These are phyloP conservation scores for Andrena bicolor DNA, from an alignment of 2,888 invertebrate genomes.

Conservation along the genomic window DNA sequence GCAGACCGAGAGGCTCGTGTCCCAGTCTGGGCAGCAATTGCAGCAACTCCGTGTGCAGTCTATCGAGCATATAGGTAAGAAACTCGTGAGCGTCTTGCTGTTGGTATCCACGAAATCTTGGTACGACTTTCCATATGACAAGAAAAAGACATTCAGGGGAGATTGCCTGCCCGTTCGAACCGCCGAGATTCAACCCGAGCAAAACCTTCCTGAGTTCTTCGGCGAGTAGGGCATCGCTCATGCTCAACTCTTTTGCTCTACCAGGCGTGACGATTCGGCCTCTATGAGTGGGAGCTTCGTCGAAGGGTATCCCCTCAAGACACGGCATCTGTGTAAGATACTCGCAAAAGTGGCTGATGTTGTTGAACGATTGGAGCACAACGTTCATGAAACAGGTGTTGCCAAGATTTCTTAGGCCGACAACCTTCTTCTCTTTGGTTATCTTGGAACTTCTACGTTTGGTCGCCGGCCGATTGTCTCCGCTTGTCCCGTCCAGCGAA, in stretches of 20 bases:
- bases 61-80: conserved; percentile 92
- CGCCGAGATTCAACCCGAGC: conserved; percentile 89
- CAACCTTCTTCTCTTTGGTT: conserved; percentile 88
- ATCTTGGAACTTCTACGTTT: conserved; percentile 84
- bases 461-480: conserved; percentile 85
- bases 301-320: conserved; percentile 86
- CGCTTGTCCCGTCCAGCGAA: conserved; percentile 86
- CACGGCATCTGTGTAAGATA: conserved; percentile 93
- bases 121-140: conserved; percentile 94
- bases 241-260: conserved; percentile 87
- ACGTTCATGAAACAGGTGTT: conserved; percentile 96
- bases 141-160: conserved; percentile 93
- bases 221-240: conserved; percentile 90
- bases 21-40: conserved; percentile 87
- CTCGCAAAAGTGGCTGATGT: conserved; percentile 93
- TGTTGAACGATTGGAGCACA: conserved; percentile 93
- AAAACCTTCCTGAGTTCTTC: conserved; percentile 93
- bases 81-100: conserved; percentile 96
- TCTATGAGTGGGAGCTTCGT: conserved; percentile 81
- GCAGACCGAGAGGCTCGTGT: conserved; percentile 85
- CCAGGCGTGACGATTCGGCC: conserved; percentile 87
- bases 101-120: conserved; percentile 93
- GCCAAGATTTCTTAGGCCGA: conserved; percentile 92
- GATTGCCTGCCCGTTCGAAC: conserved; percentile 90
- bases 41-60: conserved; percentile 91